Evolutionary conservation across 2,113 vertebrate genomes (phyloP).

Genomic region (Strigops habroptila): DNA sequence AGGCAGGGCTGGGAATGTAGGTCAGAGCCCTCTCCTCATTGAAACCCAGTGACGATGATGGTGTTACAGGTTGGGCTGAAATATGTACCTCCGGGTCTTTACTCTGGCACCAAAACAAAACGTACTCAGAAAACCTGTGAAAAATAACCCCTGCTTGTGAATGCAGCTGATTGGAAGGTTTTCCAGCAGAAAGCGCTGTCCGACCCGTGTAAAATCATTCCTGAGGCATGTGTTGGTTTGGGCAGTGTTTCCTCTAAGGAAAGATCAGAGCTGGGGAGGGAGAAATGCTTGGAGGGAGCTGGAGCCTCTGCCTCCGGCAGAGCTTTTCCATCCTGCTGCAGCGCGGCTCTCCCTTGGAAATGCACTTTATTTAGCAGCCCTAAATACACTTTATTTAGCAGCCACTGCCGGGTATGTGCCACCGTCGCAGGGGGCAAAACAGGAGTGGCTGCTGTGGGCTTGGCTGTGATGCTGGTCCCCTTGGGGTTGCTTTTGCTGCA

Average conservation of each 20-base stretch:
- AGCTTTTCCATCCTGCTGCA: constrained; percentile 14
- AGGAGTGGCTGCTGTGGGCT: fast-evolving
- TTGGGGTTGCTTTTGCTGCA: neutral
- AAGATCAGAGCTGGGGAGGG: neutral
- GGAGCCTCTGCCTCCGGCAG: fast-evolving
- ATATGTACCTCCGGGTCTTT: constrained; percentile 34
- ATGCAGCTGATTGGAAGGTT: constrained; percentile 47
- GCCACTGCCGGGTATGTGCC: neutral
- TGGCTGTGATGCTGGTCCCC: neutral
- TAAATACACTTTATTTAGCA: neutral
- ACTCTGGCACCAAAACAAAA: constrained; percentile 60
- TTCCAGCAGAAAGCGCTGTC: constrained; percentile 29
- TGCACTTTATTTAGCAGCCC: neutral
- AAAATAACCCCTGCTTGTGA: constrained; percentile 41
- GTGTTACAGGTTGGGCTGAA: constrained; percentile 39
- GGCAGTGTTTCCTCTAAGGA: constrained; percentile 26
- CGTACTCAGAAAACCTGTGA: constrained; percentile 22
- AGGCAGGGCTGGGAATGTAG: neutral
- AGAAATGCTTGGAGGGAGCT: neutral
- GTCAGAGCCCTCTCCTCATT: neutral
- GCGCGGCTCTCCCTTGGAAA: neutral
- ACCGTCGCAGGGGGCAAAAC: neutral
- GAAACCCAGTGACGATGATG: neutral
- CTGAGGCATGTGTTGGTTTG: constrained; percentile 35
- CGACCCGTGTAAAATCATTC: neutral